Evolutionary conservation across 1,140 invertebrate species (phyloP).

Genomic region (Lucilia sericata): DNA sequence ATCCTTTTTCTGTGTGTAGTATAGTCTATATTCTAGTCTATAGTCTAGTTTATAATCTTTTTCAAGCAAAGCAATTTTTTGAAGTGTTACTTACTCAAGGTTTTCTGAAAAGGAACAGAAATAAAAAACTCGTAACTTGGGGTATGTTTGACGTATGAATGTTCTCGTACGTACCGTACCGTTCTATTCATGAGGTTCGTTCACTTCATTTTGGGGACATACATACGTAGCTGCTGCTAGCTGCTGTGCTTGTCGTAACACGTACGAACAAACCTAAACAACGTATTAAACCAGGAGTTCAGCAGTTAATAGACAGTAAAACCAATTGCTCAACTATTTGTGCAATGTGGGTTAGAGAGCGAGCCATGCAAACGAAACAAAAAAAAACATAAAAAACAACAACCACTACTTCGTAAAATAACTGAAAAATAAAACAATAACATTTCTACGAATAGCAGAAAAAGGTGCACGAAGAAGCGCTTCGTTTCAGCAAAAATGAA

Average conservation of each 20-base stretch:
- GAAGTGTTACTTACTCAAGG: no score
- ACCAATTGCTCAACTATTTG: not conserved
- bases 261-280: slow-evolving; percentile 43
- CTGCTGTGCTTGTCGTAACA: not conserved
- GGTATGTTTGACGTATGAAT: no score
- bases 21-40: no score
- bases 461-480: not conserved
- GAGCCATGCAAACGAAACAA: not conserved
- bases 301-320: not conserved
- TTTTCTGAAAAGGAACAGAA: no score
- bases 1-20: no score
- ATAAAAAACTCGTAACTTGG: no score
- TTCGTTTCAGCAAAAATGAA: no score
- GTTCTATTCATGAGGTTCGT: not conserved
- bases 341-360: not conserved
- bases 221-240: no score
- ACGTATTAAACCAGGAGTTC: slow-evolving; percentile 27
- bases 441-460: not conserved
- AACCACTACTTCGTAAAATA: not conserved
- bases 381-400: not conserved
- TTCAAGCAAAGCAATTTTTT: no score
- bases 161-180: no score
- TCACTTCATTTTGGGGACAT: not conserved
- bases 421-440: not conserved
- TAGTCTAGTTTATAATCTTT: no score